A percentile compares a stretch with the other conserved stretches of the same genome.
These are phyloP conservation scores for Triplophysa rosa DNA, from an alignment of 2,113 vertebrate genomes.

Conservation along the genomic window DNA sequence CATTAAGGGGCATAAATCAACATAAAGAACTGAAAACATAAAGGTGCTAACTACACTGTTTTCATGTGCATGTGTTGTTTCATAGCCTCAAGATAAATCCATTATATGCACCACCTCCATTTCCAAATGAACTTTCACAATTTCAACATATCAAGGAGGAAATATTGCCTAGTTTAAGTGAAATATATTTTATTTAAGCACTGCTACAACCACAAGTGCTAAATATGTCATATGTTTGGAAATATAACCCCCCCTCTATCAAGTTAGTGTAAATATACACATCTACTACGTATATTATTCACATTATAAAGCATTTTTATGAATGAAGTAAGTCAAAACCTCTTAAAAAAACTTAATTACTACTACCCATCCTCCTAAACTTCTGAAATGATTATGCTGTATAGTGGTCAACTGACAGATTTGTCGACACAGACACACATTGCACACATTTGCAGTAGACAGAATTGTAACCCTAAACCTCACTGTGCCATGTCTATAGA, in stretches of 20 bases:
- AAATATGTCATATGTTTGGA: not conserved
- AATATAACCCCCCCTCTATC: not conserved
- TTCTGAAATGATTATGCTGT: not conserved
- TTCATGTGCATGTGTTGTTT: not conserved
- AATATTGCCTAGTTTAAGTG: conserved; percentile 4
- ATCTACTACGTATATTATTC: no score
- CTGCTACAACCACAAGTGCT: no score
- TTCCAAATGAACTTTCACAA: not conserved
- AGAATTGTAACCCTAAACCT: conserved; percentile 8
- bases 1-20: not conserved
- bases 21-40: conserved; percentile 13
- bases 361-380: not conserved
- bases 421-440: no score
- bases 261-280: not conserved
- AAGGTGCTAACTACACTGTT: conserved; percentile 6
- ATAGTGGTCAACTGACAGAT: not conserved
- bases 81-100: conserved; percentile 15
- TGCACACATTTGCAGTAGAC: not conserved
- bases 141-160: not conserved
- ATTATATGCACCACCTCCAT: not conserved
- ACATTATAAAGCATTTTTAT: not conserved
- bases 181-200: not conserved
- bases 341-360: not conserved
- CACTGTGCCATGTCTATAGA: not conserved
- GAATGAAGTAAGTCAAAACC: no score